Percentiles rank a stretch among this genome's conserved stretches.
These are phyloP conservation scores for Bombyx mandarina DNA, from an alignment of 1,140 invertebrate genomes.

Conservation along the genomic window DNA sequence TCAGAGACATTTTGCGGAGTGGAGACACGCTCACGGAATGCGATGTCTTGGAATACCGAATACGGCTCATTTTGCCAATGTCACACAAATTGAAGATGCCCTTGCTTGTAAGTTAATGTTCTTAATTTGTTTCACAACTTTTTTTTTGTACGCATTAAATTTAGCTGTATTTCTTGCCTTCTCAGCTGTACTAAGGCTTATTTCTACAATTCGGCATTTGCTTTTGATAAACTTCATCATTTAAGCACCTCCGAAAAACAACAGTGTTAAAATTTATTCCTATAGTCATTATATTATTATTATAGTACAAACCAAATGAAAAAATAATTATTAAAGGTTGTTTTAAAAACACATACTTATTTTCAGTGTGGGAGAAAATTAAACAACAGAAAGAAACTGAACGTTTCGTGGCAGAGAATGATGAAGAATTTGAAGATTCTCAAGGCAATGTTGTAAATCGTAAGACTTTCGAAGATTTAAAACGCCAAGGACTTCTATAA, in stretches of 20 bases:
- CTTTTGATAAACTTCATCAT: neutral
- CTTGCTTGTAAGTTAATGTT: slow-evolving; percentile 80
- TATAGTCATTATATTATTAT: neutral
- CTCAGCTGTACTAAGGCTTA: neutral
- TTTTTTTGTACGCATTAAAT: neutral
- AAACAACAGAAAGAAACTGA: slow-evolving; percentile 96
- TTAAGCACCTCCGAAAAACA: neutral
- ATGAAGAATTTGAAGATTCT: slow-evolving; percentile 99
- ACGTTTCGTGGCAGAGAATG: slow-evolving; percentile 95
- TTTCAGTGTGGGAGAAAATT: slow-evolving; percentile 95
- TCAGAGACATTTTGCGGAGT: slow-evolving; percentile 99
- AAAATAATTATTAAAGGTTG: too few relatives aligned
- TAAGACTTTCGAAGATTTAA: slow-evolving; percentile 98
- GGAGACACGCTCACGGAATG: slow-evolving; percentile 99
- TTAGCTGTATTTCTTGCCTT: neutral
- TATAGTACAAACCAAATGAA: too few relatives aligned
- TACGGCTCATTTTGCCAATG: slow-evolving; percentile 99
- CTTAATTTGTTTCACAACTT: neutral
- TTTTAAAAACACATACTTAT: neutral
- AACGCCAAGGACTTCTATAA: slow-evolving; percentile 96
- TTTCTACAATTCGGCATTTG: neutral
- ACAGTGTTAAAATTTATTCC: neutral
- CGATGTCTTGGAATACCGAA: slow-evolving; percentile 98
- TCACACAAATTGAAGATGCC: slow-evolving; percentile 99
- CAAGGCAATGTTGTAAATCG: slow-evolving; percentile 98